Conservation (phyloP, 1,140 invertebrate genomes). For the Pogonus chalceus region DNA sequence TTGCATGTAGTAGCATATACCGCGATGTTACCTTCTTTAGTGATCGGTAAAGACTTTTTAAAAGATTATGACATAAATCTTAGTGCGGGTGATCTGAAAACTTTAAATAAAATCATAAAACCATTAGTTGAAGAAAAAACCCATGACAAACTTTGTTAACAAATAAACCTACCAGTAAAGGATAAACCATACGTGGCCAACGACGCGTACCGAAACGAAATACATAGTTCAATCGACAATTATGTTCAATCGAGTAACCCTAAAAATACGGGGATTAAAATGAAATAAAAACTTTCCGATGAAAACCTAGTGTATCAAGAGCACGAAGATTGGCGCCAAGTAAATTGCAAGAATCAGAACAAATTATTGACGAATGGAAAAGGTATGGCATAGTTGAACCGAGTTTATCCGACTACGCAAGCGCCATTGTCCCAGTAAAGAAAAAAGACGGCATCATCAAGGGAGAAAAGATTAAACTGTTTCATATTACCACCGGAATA, state of each 20-base stretch:
- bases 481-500: slow-evolving; percentile 13
- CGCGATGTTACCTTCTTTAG: not conserved
- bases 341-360: slow-evolving; percentile 15
- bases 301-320: slow-evolving; percentile 18
- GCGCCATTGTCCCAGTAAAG: slow-evolving; percentile 28
- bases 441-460: slow-evolving; percentile 28
- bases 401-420: slow-evolving; percentile 24
- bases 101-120: not conserved
- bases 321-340: slow-evolving; percentile 10
- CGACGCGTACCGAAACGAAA: too few species aligned
- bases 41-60: not conserved
- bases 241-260: slow-evolving; percentile 12
- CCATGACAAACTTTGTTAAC: too few species aligned
- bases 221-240: not conserved
- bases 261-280: slow-evolving; percentile 4
- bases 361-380: slow-evolving; percentile 17
- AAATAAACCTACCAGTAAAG: too few species aligned
- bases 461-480: slow-evolving; percentile 24
- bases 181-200: too few species aligned
- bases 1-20: not conserved
- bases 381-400: slow-evolving; percentile 19
- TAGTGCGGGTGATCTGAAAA: not conserved
- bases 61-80: not conserved
- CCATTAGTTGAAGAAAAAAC: not conserved
- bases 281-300: slow-evolving; percentile 15